Percentiles rank a stretch among this genome's conserved stretches.
Evolutionary conservation across 2,797 vertebrate species (phyloP).

Genomic region (Macrochelys suwanniensis): DNA sequence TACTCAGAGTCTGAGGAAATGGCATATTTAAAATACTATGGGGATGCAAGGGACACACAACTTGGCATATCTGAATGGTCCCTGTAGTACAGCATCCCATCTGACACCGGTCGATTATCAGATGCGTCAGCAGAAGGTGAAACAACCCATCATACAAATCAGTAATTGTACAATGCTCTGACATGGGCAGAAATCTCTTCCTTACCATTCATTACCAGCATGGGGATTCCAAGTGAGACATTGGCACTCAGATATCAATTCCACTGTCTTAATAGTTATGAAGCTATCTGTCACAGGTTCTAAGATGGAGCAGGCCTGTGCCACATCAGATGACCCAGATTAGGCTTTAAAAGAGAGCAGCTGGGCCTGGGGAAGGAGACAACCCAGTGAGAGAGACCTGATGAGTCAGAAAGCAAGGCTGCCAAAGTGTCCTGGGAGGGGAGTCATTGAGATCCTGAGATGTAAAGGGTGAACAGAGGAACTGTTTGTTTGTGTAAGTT

Average conservation of each 20-base stretch:
- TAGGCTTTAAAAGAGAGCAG: background rate
- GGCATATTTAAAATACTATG: background rate
- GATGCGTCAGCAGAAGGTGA: background rate
- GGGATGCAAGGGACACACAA: background rate
- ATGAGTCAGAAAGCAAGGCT: background rate
- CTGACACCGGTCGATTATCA: no score
- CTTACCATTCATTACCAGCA: background rate
- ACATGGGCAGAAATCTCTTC: background rate
- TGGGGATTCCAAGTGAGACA: background rate
- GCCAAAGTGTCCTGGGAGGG: background rate
- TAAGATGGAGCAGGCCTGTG: no score
- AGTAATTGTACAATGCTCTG: background rate
- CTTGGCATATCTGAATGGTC: fast-evolving
- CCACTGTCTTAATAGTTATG: fast-evolving
- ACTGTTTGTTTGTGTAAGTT: background rate
- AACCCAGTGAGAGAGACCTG: no score
- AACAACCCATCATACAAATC: background rate
- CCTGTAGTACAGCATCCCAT: fast-evolving
- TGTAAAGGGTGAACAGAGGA: background rate
- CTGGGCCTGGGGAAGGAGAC: background rate
- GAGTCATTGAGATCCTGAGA: background rate
- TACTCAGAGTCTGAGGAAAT: background rate
- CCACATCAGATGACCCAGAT: background rate
- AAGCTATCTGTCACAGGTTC: background rate
- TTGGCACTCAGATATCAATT: background rate